Evolutionary conservation across 2,113 vertebrate species (phyloP).

Genomic region (Cyprinus carpio): DNA sequence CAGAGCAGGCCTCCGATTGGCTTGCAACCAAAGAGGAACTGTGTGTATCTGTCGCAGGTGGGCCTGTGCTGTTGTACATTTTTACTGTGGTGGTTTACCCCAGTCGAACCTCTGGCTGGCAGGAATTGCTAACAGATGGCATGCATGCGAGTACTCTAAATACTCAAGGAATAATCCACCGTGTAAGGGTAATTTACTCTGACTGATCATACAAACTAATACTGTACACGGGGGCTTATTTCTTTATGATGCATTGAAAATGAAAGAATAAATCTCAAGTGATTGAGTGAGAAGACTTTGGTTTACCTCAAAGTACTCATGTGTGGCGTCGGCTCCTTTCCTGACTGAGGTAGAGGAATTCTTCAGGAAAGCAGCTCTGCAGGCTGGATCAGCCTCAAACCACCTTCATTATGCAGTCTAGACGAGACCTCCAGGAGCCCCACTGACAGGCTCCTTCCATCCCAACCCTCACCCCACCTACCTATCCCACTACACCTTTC

Average conservation of each 20-base stretch:
- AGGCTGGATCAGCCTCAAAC: constrained; percentile 59
- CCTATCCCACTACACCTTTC: background rate
- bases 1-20: constrained; percentile 58
- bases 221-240: background rate
- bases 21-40: constrained; percentile 57
- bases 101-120: constrained; percentile 65
- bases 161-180: background rate
- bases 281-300: constrained; percentile 42
- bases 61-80: constrained; percentile 68
- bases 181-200: constrained; percentile 8
- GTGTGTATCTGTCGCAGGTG: constrained; percentile 71
- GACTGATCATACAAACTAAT: background rate
- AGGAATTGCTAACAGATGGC: constrained; percentile 66
- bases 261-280: constrained; percentile 20
- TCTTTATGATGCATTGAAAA: constrained; percentile 25
- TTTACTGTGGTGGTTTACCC: constrained; percentile 71
- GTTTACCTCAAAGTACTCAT: constrained; percentile 52
- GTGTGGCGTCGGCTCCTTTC: constrained; percentile 36
- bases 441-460: constrained; percentile 54
- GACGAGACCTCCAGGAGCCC: constrained; percentile 67
- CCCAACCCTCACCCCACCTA: constrained; percentile 41
- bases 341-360: constrained; percentile 39
- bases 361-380: constrained; percentile 31
- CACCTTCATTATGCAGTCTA: constrained; percentile 73
- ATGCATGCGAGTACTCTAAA: constrained; percentile 51